Percentiles rank a stretch among this genome's conserved stretches.
phyloP scores from a whole-genome alignment of 2,113 vertebrate species.

The Melanerpes formicivorus region DNA sequence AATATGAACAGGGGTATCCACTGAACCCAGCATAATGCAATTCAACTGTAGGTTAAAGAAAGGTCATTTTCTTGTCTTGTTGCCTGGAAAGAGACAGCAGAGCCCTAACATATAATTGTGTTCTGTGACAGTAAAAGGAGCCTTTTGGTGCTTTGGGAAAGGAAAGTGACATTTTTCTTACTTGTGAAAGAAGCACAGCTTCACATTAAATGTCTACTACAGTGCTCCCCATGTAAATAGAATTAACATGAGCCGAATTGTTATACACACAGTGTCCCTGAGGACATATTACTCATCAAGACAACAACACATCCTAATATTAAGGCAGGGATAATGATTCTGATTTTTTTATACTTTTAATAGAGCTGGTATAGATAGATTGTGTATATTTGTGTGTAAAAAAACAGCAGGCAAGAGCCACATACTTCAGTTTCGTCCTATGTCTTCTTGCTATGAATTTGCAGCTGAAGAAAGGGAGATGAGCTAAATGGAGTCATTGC shows the following conservation, averaged over 20 bases:
- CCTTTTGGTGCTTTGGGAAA: constrained; percentile 41
- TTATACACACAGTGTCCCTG: neutral
- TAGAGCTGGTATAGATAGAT: neutral
- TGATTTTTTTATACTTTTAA: neutral
- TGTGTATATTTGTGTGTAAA: too few relatives aligned
- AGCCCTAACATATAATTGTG: constrained; percentile 36
- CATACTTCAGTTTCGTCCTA: neutral
- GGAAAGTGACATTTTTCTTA: constrained; percentile 33
- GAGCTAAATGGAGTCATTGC: neutral
- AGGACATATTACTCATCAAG: neutral
- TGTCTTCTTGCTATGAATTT: neutral
- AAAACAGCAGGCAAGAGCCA: neutral
- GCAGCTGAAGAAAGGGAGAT: neutral
- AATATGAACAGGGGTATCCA: neutral
- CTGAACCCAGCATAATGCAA: constrained; percentile 32
- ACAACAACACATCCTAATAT: neutral
- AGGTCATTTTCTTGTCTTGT: constrained; percentile 56
- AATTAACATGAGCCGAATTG: constrained; percentile 6
- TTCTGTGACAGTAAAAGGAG: constrained; percentile 43
- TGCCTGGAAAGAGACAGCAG: constrained; percentile 33
- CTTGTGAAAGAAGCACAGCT: neutral
- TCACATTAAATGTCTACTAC: neutral
- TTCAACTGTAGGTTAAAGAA: constrained; percentile 52
- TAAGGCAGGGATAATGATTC: neutral
- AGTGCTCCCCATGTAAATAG: constrained; percentile 13